A percentile compares a stretch with the other conserved stretches of the same genome.
Conservation (phyloP, 2,797 vertebrate species). For the Melanotaenia boesemani region DNA sequence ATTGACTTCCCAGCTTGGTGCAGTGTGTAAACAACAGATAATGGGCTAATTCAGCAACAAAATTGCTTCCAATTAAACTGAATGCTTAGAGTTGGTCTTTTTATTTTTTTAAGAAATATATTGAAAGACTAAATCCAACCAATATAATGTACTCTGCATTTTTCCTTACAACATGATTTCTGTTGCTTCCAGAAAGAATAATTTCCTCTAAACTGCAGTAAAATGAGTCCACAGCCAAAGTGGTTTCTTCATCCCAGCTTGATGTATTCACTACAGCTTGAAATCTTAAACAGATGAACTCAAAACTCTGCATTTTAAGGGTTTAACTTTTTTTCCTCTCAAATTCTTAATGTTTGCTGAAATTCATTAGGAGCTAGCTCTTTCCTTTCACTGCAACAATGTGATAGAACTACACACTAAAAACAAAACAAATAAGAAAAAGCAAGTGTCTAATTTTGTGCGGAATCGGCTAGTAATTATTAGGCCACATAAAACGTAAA, state of each 20-base stretch:
- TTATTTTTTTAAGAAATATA: constrained; percentile 29
- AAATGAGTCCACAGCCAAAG: constrained; percentile 15
- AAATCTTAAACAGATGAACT: constrained; percentile 46
- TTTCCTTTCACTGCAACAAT: constrained; percentile 19
- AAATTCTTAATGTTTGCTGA: constrained; percentile 41
- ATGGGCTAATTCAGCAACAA: constrained; percentile 46
- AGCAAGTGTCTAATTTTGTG: constrained; percentile 34
- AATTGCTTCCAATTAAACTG: constrained; percentile 51
- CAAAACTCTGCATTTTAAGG: constrained; percentile 40
- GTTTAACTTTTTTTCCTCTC: constrained; percentile 37
- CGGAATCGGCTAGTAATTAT: constrained; percentile 35
- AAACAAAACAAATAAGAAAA: constrained; percentile 12
- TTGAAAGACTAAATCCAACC: constrained; percentile 20
- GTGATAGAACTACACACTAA: constrained; percentile 50
- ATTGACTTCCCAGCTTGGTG: constrained; percentile 51
- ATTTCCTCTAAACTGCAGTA: constrained; percentile 22
- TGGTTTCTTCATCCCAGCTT: constrained; percentile 48
- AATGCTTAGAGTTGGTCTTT: constrained; percentile 27
- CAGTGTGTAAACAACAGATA: constrained; percentile 61
- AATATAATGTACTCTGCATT: constrained; percentile 24
- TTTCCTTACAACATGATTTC: constrained; percentile 20
- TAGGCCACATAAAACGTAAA: constrained; percentile 26
- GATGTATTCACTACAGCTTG: constrained; percentile 52
- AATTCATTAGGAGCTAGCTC: constrained; percentile 38
- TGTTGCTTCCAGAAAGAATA: constrained; percentile 39